Conservation (phyloP, 2,797 vertebrate genomes). For the Podarcis siculus region DNA sequence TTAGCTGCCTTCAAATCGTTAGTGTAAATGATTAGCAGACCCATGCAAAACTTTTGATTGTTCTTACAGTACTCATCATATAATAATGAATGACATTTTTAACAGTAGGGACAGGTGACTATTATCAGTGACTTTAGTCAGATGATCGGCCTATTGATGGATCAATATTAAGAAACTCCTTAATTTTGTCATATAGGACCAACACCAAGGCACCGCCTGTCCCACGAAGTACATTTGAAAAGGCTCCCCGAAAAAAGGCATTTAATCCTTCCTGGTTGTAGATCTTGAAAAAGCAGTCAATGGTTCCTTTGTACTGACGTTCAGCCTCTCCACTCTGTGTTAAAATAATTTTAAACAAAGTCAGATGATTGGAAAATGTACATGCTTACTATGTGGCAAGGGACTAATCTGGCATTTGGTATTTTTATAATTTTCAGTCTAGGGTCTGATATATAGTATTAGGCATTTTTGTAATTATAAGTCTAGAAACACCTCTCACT, state of each 20-base stretch:
- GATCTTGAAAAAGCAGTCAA: constrained; percentile 70
- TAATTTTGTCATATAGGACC: constrained; percentile 71
- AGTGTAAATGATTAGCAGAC: constrained; percentile 23
- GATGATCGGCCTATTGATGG: constrained; percentile 40
- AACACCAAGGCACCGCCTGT: constrained; percentile 70
- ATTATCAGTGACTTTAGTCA: constrained; percentile 27
- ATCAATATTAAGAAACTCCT: constrained; percentile 55
- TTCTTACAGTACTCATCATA: constrained; percentile 36
- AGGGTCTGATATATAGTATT: background rate
- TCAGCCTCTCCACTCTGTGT: constrained; percentile 59
- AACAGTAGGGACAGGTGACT: constrained; percentile 38
- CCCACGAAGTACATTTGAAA: constrained; percentile 68
- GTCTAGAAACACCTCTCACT: background rate
- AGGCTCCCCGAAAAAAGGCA: constrained; percentile 65
- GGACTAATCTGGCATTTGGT: background rate
- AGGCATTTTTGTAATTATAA: background rate
- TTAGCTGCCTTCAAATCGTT: background rate
- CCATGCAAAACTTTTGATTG: constrained; percentile 39
- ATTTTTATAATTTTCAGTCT: background rate
- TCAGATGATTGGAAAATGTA: background rate
- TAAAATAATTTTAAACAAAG: constrained; percentile 8
- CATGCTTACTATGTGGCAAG: background rate
- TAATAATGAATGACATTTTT: constrained; percentile 50
- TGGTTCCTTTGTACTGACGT: constrained; percentile 59
- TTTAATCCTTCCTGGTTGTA: constrained; percentile 30